Base-by-base conservation (phyloP, 2,888 invertebrate genomes). In the Cephus nigrinus region DNA sequence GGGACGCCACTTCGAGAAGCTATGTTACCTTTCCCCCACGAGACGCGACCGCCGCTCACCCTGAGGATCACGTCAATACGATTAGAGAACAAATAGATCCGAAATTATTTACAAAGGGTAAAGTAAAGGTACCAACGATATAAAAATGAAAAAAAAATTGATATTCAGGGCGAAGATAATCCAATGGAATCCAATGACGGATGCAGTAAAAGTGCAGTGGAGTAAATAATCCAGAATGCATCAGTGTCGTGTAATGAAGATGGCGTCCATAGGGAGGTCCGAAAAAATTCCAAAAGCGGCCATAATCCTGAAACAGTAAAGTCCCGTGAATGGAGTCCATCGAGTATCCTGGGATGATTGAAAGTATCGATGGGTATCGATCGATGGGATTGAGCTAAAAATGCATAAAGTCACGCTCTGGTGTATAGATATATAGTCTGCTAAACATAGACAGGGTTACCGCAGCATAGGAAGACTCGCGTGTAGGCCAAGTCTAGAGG, bases 401-500 rank as follows among this genome's bases (percentile, higher is more conserved):
- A 23, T 23, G 23, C 55, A 55, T 55, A 23, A 23, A 55, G 23
- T 55, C 23, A 55, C 5, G 55, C 55, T 55, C 55, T 55, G 55
- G 9, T 23, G 55, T 55, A 55, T 23, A 55, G 5, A 23, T 55
- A 23, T 23, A 9, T 23, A 9, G 55, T 55, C 55, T 55, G 55
- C 55, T 55, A 55, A 55, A 55, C 23, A 55, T 23, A 23, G 40
- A 23, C 5, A 55, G 55, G 9, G 5, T 55, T 55, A 55, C 55
- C 55, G 23, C 55, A 55, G 55, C 23, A 23, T 55, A 55, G 23
- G 23, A 40, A 40, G 32, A 68, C 4, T 71, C 12, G 69, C 35
- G 71, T 69, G 69, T 76, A 69, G 30, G 34, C 36, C 76, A 72
- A 72, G 55, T 55, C n/a, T 68, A 30, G 69, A 9, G 12, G 34